These are phyloP conservation scores for Peromyscus californicus DNA, from an alignment of 2,113 vertebrate species.

Conservation along the genomic window DNA sequence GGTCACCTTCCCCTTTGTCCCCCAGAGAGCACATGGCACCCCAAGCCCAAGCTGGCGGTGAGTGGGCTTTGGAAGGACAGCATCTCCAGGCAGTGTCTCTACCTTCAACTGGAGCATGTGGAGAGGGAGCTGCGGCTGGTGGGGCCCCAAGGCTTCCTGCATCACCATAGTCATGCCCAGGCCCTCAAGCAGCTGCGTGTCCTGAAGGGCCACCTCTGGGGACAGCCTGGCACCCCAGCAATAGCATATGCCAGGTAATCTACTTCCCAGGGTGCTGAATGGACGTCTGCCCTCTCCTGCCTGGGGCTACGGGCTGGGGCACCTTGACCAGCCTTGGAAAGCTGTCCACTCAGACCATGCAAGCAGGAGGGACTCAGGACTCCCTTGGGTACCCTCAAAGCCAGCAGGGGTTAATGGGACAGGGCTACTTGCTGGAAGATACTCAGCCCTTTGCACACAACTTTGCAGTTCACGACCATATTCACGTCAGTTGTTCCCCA, in stretches of 20 bases:
- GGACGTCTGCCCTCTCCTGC: neutral
- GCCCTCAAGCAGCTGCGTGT: constrained; percentile 92
- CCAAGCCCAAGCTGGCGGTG: constrained; percentile 81
- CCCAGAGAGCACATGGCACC: constrained; percentile 81
- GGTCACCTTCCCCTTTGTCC: neutral
- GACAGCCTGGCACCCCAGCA: constrained; percentile 74
- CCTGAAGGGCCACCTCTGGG: constrained; percentile 91
- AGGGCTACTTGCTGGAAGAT: neutral
- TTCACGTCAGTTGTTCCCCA: neutral
- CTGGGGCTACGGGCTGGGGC: neutral
- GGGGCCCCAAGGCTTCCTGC: constrained; percentile 89
- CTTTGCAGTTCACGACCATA: neutral
- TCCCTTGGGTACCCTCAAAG: neutral
- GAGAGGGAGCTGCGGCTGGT: constrained; percentile 91
- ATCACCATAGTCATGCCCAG: constrained; percentile 88
- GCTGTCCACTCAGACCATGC: neutral
- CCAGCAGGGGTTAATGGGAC: neutral
- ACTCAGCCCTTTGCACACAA: neutral
- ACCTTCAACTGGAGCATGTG: constrained; percentile 91
- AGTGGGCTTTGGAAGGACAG: constrained; percentile 85
- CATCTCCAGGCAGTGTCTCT: constrained; percentile 90
- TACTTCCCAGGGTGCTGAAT: neutral
- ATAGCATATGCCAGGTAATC: constrained; percentile 85
- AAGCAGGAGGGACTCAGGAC: neutral
- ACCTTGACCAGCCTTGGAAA: neutral